Evolutionary conservation across 2,113 vertebrate species (phyloP), one percentile per base, ranked within the genome.

Genomic region (Rhinoptilus africanus): DNA sequence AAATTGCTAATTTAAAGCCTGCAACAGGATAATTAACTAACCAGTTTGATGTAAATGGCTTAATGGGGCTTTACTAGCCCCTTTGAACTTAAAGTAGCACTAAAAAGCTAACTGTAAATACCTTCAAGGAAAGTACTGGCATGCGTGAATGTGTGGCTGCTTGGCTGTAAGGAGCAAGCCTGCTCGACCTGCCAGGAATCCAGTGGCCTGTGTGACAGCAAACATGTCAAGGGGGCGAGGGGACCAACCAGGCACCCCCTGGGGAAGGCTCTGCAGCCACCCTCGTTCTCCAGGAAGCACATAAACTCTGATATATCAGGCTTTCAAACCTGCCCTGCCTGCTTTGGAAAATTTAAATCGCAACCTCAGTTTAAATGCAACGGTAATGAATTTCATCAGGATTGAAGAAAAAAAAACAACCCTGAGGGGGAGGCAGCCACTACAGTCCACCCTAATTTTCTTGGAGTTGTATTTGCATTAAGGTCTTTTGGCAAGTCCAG

Each of bases 51-150:
- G 93, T 95, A 94, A 97, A 95, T 97, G 92, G 94, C 96, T 97
- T 97, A 94, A 94, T 96, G 82, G 82, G 85, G 96, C 91, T 97
- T 97, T 95, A 95, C 93, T 94, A 94, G 82, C 87, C 94, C 95
- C 94, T 94, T 92, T 94, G 88, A 96, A 96, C 97, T 95, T 89
- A 94, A 92, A 97, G 96, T 78, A 97, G 91, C 92, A 96, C 96
- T 96, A 96, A 96, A 96, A 97, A 95, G 92, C 96, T 96, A 95
- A 96, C 93, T 90, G 93, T 89, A 97, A 98, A 97, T 97, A 93
- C 97, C 96, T 96, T 93, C 71, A 94, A 92, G 95, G 95, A 93
- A 95, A 87, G 48, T n/a, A 94, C 90, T 95, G 92, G 92, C 88
- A 85, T 95, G 85, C 64, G 51, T 93, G 84, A 74, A 77, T 91